Base-by-base conservation (phyloP, 64 coral and sea anemone genomes). In the Montipora capricornis region DNA sequence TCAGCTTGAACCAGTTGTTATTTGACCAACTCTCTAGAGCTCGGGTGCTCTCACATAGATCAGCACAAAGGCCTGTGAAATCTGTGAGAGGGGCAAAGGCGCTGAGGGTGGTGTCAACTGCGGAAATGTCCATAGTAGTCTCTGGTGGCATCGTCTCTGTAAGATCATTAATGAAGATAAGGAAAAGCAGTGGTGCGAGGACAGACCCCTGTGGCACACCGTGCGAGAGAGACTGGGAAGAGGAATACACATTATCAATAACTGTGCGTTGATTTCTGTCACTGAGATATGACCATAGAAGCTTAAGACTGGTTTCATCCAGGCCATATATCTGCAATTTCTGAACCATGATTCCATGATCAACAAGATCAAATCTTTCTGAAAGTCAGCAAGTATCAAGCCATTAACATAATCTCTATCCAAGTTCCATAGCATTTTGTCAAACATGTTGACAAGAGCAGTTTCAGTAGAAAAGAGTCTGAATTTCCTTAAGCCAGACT, bases 291-390 rank as follows among this genome's bases (percentile, higher is more conserved):
- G 64, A 87, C 10, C 46, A 2, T 16, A 87, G 29, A 64, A 64
- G 61, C 13, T 44, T 4, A 6, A 44, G 17, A 9, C 26, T 70
- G 17, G 3, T 8, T 70, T 87, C 84, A 73, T 49, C 59, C 29
- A 87, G 17, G 12, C 84, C 74, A 89, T 78, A 89, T 1, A 49
- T 55, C 8, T 5, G 19, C 24, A 89, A 13, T 11, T 89, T 89
- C 4, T 49, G 2, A 52, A 78, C 1, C 19, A 89, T 5, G 22
- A 89, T 89, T 4, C 8, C 19, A 1, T 78, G 53, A 49, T 78
- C 74, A 4, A 89, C 87, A 69, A 89, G 75, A 67, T 37, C 37
- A 37, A 37, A 37, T 77, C 87, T 14, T 89, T 89, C 7, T 74
- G 17, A 52, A 76, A 89, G 15, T 89, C 87, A 13, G 75, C 75